Evolutionary conservation across 2,797 vertebrate genomes (phyloP).

Genomic region (Lithobates sylvaticus): DNA sequence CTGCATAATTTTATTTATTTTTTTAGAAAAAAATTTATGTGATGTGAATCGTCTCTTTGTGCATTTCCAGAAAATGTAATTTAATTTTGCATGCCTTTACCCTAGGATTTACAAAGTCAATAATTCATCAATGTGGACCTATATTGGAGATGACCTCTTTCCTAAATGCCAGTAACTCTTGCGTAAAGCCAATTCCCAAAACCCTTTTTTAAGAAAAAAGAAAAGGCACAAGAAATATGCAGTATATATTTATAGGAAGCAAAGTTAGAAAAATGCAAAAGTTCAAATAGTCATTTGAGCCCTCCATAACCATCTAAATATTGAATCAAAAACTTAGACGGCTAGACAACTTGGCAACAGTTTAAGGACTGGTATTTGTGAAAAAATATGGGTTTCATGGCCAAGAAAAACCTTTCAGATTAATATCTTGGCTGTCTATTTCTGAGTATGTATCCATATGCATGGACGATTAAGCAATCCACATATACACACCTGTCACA

Average conservation of each 20-base stretch:
- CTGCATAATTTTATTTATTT: not conserved
- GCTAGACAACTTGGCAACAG: conserved; percentile 54
- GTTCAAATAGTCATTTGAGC: conserved; percentile 37
- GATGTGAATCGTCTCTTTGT: too few relatives aligned
- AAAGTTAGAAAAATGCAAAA: conserved; percentile 10
- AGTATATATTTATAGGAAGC: not conserved
- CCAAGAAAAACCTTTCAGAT: conserved; percentile 49
- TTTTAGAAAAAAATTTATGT: too few relatives aligned
- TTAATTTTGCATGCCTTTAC: not conserved
- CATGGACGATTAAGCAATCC: conserved; percentile 11
- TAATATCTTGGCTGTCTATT: conserved; percentile 36
- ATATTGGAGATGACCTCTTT: not conserved
- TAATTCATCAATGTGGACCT: not conserved
- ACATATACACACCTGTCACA: conserved; percentile 26
- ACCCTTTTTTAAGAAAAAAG: not conserved
- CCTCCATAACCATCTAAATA: conserved; percentile 45
- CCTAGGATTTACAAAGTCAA: not conserved
- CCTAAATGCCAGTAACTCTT: not conserved
- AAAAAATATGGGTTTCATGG: conserved; percentile 21
- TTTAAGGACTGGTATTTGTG: conserved; percentile 47
- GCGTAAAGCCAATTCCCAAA: not conserved
- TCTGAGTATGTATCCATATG: conserved; percentile 14
- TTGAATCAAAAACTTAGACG: conserved; percentile 51
- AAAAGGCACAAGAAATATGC: not conserved
- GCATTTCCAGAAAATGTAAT: too few relatives aligned